These are phyloP conservation scores for Setipinna tenuifilis DNA, from an alignment of 2,797 vertebrate genomes.

Conservation along the genomic window DNA sequence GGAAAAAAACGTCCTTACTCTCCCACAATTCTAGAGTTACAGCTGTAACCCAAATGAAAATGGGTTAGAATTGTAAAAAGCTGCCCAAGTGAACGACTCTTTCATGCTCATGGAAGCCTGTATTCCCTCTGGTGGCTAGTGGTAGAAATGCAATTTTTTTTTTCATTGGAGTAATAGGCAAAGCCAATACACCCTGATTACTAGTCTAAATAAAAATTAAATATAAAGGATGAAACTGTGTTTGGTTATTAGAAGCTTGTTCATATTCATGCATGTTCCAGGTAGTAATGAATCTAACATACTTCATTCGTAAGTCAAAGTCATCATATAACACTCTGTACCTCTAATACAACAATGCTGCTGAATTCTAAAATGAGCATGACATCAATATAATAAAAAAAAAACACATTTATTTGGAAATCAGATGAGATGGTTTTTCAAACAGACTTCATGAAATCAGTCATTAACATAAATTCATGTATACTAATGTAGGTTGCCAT, in stretches of 20 bases:
- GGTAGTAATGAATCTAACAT: not conserved
- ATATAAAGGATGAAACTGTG: too few species aligned
- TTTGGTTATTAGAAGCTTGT: too few species aligned
- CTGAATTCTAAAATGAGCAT: not conserved
- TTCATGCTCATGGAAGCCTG: not conserved
- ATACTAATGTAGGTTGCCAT: not conserved
- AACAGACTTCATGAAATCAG: not conserved
- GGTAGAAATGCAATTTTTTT: not conserved
- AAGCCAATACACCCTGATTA: too few species aligned
- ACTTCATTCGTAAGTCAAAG: not conserved
- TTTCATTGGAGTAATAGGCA: too few species aligned
- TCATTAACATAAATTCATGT: not conserved
- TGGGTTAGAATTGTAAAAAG: not conserved
- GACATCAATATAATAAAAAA: not conserved
- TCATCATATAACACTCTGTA: not conserved
- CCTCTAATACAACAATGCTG: not conserved
- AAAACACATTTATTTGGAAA: conserved; percentile 3
- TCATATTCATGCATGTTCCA: too few species aligned
- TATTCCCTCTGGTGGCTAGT: not conserved
- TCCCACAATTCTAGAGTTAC: too few species aligned
- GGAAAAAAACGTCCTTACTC: too few species aligned
- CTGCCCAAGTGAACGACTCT: not conserved
- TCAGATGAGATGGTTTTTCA: not conserved
- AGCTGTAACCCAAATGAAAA: not conserved
- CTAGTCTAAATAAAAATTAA: too few species aligned